Evolutionary conservation across 2,888 invertebrate species (phyloP).

Genomic region (Eupithecia pulchellata): DNA sequence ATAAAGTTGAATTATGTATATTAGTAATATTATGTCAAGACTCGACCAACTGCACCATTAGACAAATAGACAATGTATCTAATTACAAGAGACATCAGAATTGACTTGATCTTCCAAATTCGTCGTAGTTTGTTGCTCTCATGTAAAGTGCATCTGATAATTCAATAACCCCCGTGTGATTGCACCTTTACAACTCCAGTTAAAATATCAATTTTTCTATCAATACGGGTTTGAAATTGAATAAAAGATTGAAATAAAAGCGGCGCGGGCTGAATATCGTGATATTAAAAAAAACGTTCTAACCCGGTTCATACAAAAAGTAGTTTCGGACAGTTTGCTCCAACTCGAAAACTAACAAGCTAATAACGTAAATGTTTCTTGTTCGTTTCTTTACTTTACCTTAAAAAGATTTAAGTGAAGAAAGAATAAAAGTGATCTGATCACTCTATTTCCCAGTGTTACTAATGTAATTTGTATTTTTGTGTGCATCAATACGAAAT

Average conservation of each 20-base stretch:
- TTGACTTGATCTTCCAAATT: background rate
- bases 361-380: no score
- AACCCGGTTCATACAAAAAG: constrained; percentile 5
- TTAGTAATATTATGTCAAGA: no score
- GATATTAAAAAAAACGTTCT: constrained; percentile 25
- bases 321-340: background rate
- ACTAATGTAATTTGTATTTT: no score
- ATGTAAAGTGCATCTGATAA: background rate
- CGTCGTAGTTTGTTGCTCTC: background rate
- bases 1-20: no score
- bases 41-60: background rate
- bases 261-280: constrained; percentile 34
- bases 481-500: no score
- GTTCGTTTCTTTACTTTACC: no score
- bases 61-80: background rate
- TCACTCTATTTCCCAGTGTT: no score
- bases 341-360: no score
- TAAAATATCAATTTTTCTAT: constrained; percentile 39
- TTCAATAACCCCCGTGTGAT: constrained; percentile 21
- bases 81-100: background rate
- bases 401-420: no score
- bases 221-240: constrained; percentile 41
- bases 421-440: no score
- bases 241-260: constrained; percentile 40
- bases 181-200: constrained; percentile 35